Percentiles rank a stretch among this genome's conserved stretches.
phyloP scores from a whole-genome alignment of 2,888 invertebrate genomes.

The Drosophila barbarae region DNA sequence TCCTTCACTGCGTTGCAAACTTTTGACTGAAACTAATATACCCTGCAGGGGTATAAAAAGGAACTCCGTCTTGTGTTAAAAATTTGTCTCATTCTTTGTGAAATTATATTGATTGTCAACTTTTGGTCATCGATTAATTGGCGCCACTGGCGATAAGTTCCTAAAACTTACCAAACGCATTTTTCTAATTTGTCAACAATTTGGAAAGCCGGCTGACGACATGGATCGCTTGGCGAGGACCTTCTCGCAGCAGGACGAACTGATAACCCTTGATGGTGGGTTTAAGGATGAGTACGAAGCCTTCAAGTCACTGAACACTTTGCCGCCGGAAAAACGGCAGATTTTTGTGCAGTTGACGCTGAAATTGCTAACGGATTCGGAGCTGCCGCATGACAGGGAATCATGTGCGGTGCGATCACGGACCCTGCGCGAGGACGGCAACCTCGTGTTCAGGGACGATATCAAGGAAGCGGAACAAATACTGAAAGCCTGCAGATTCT shows the following conservation, averaged over 20 bases:
- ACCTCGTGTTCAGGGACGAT: neutral
- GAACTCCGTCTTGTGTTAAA: no score
- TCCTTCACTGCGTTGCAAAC: no score
- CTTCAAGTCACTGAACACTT: constrained; percentile 4
- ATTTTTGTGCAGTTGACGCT: neutral
- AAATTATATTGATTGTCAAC: neutral
- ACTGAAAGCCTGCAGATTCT: constrained; percentile 63
- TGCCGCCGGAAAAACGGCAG: constrained; percentile 6
- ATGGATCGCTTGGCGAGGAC: constrained; percentile 26
- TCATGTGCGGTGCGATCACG: constrained; percentile 8
- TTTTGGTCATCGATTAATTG: neutral
- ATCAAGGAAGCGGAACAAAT: constrained; percentile 15
- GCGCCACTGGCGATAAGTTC: neutral
- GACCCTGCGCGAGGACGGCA: constrained; percentile 15
- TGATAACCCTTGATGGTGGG: neutral
- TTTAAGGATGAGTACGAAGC: constrained; percentile 11
- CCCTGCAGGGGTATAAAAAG: no score
- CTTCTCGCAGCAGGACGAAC: constrained; percentile 30
- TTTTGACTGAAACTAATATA: no score
- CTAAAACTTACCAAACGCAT: constrained; percentile 17
- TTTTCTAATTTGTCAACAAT: constrained; percentile 6
- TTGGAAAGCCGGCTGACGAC: neutral
- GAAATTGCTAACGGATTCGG: constrained; percentile 8
- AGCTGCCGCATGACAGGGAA: constrained; percentile 3
- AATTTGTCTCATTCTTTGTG: neutral